These are phyloP conservation scores for Drosophila subsilvestris DNA, from an alignment of 2,888 invertebrate genomes.

Conservation along the genomic window DNA sequence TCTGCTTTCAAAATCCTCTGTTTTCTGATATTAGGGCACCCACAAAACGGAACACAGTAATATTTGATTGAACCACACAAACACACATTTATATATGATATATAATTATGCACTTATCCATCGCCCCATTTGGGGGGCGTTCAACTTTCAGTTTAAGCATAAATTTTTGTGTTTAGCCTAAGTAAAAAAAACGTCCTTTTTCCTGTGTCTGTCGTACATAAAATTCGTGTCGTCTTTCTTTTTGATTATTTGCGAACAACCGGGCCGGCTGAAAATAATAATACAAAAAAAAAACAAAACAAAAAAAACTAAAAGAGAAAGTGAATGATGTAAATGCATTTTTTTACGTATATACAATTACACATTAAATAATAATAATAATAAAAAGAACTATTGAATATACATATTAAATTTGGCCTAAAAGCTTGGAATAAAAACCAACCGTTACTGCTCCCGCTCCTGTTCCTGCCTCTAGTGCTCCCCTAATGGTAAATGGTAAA, in stretches of 20 bases:
- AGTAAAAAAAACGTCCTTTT: conserved; percentile 39
- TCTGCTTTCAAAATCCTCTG: conserved; percentile 11
- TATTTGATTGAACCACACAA: conserved; percentile 7
- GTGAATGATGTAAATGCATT: conserved; percentile 60
- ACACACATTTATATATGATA: conserved; percentile 6
- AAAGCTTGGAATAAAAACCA: conserved; percentile 20
- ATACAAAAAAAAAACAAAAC: conserved; percentile 28
- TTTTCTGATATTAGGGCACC: neutral
- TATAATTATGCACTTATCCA: neutral
- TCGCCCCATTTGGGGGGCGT: conserved; percentile 19
- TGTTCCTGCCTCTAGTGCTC: neutral
- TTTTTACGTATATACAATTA: conserved; percentile 57
- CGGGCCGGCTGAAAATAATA: conserved; percentile 8
- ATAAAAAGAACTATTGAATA: conserved; percentile 44
- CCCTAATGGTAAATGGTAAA: neutral
- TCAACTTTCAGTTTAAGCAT: conserved; percentile 42
- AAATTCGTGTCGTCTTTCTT: conserved; percentile 15
- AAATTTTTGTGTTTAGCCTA: conserved; percentile 54
- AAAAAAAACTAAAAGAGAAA: conserved; percentile 23
- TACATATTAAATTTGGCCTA: conserved; percentile 48
- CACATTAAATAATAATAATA: conserved; percentile 19
- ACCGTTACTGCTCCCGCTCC: neutral
- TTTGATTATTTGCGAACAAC: conserved; percentile 25
- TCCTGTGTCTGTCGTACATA: conserved; percentile 14
- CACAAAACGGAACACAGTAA: neutral